Conservation (phyloP, 2,888 invertebrate genomes). For the Pegoplata infirma region DNA sequence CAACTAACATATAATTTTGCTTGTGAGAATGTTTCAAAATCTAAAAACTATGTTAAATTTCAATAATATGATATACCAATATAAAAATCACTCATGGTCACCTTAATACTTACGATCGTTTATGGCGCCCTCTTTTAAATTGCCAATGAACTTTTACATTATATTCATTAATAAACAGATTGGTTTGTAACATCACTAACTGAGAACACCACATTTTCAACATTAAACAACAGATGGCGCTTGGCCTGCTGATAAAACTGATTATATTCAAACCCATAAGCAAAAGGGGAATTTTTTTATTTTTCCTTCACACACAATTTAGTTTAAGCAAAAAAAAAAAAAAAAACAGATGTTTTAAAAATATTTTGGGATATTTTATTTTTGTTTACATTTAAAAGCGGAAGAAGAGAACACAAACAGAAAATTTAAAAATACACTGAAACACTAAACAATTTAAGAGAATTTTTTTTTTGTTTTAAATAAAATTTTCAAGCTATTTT, state of each 20-base stretch:
- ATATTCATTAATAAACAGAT: neutral
- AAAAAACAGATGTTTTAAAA: constrained; percentile 68
- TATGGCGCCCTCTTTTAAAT: constrained; percentile 32
- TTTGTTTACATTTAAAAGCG: constrained; percentile 57
- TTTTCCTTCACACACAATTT: neutral
- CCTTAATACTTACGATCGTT: constrained; percentile 45
- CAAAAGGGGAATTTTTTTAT: constrained; percentile 36
- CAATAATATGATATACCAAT: no score
- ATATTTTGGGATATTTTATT: constrained; percentile 72
- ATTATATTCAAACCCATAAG: no score
- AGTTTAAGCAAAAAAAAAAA: neutral
- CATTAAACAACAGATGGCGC: constrained; percentile 33
- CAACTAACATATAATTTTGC: no score
- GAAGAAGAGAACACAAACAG: neutral
- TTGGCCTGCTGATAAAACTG: neutral
- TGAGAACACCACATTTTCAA: neutral
- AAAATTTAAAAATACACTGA: constrained; percentile 16
- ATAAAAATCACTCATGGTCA: neutral
- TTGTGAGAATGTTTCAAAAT: no score
- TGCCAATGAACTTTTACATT: neutral
- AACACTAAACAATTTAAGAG: constrained; percentile 19
- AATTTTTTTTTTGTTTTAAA: no score
- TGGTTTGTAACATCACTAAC: constrained; percentile 51
- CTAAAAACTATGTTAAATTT: no score
- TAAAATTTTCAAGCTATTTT: neutral